Base-by-base conservation (phyloP, 2,113 vertebrate genomes). In the Mesocricetus auratus region DNA sequence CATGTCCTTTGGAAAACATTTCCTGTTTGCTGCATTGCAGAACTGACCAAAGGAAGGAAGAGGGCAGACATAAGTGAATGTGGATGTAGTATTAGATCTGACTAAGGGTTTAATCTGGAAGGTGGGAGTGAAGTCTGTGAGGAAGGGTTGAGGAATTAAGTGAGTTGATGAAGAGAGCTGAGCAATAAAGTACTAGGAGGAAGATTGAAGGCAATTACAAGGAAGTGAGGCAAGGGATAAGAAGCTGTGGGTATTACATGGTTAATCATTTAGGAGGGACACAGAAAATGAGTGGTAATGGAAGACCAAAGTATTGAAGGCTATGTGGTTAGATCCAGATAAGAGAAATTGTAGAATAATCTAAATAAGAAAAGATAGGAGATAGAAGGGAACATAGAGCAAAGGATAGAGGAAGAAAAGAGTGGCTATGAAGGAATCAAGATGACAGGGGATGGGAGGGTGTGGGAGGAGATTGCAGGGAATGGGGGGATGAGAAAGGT, bases 1-100 rank as follows among this genome's bases (percentile, higher is more conserved):
- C 62, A 50, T 90, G 73, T 15, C 64, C 36, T 90, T 89, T 66
- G 58, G 47, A 86, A 93, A 96, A 68, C 58, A 74, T 66, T 89
- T 89, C 42, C 74, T 93, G 75, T 90, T 83, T 93, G 36, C 60
- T 96, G 87, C 79, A 95, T 93, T 96, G 87, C 81, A 93, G 87
- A 50, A 75, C 47, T 24, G 45, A 66, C 47, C 87, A 75, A 93
- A 62, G 36, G 36, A 86, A 71, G 24, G 47, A 36, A 58, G 53
- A 79, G 15, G 58, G 60, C 74, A 82, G n/a, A 12, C 26, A 68
- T 87, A 69, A 91, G 36, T 95, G 60, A 78, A 88, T 29, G n/a
- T 88, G 7, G 53, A 85, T 88, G 60, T 88, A 85, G 82, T 62
- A 83, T 93, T 71, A 64, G 42, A 45, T 29, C 36, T 88, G 66